Conservation (phyloP, 2,888 invertebrate genomes). For the Sthenelais limicola region DNA sequence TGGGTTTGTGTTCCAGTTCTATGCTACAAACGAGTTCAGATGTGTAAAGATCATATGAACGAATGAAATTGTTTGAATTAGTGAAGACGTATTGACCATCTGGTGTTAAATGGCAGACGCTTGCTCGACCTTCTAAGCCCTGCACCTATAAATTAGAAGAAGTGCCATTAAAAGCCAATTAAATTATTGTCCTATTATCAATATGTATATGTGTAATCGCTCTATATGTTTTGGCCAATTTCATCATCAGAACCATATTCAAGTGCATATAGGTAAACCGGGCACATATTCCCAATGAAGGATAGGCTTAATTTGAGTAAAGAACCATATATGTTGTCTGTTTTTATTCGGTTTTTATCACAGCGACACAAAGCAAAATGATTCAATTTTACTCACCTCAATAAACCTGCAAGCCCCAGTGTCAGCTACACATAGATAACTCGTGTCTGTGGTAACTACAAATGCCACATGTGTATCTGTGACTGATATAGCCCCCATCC, state of each 20-base stretch:
- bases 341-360: too few species aligned
- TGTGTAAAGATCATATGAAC: slow-evolving; percentile 62
- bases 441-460: slow-evolving; percentile 64
- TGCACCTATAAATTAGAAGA: too few species aligned
- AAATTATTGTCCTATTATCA: too few species aligned
- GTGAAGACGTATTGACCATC: slow-evolving; percentile 64
- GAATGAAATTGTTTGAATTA: slow-evolving; percentile 62
- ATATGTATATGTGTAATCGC: too few species aligned
- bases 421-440: slow-evolving; percentile 67
- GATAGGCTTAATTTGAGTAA: too few species aligned
- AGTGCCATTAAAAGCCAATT: too few species aligned
- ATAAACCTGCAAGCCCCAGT: slow-evolving; percentile 59
- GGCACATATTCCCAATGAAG: not conserved
- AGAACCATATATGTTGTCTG: too few species aligned
- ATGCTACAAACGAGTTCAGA: slow-evolving; percentile 60
- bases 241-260: too few species aligned
- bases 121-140: slow-evolving; percentile 62
- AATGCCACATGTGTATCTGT: slow-evolving; percentile 63
- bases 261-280: too few species aligned
- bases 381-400: too few species aligned
- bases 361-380: too few species aligned
- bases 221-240: too few species aligned
- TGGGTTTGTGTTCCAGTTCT: slow-evolving; percentile 59
- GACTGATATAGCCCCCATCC: slow-evolving; percentile 58
- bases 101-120: slow-evolving; percentile 63